These are phyloP conservation scores for Rhinatrema bivittatum DNA, from an alignment of 2,797 vertebrate genomes.

Conservation along the genomic window DNA sequence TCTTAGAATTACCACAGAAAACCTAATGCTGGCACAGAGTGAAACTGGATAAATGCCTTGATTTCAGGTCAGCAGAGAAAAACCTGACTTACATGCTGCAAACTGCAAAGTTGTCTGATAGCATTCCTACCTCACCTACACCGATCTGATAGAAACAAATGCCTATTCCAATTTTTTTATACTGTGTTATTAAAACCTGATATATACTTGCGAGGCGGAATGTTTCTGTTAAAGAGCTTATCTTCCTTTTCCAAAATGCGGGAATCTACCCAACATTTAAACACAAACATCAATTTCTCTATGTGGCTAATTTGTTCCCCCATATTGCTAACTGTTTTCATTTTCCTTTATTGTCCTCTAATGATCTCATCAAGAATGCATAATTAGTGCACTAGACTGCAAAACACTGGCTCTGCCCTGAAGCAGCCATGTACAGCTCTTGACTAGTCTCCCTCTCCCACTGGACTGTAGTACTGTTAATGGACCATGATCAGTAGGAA, in stretches of 20 bases:
- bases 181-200: too few relatives aligned
- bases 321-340: slow-evolving; percentile 42
- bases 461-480: slow-evolving; percentile 8
- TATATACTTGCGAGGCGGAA: slow-evolving; percentile 23
- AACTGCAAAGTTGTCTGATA: background rate
- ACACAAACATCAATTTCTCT: slow-evolving; percentile 28
- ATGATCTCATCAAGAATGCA: slow-evolving; percentile 34
- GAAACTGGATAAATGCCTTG: too few relatives aligned
- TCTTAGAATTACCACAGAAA: too few relatives aligned
- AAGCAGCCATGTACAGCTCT: slow-evolving; percentile 26
- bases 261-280: slow-evolving; percentile 26
- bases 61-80: too few relatives aligned
- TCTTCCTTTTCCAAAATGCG: slow-evolving; percentile 17
- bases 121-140: slow-evolving; percentile 13
- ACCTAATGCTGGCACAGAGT: too few relatives aligned
- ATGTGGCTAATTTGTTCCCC: slow-evolving; percentile 38
- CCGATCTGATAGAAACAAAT: slow-evolving; percentile 21
- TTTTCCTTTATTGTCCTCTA: slow-evolving; percentile 45
- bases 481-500: slow-evolving; percentile 4
- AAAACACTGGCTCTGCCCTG: slow-evolving; percentile 21
- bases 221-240: slow-evolving; percentile 23
- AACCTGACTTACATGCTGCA: slow-evolving; percentile 1
- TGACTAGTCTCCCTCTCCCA: slow-evolving; percentile 11
- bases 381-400: slow-evolving; percentile 30
- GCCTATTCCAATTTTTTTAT: slow-evolving; percentile 27